These are phyloP conservation scores for Mimas tiliae DNA, from an alignment of 2,888 invertebrate species.

Conservation along the genomic window DNA sequence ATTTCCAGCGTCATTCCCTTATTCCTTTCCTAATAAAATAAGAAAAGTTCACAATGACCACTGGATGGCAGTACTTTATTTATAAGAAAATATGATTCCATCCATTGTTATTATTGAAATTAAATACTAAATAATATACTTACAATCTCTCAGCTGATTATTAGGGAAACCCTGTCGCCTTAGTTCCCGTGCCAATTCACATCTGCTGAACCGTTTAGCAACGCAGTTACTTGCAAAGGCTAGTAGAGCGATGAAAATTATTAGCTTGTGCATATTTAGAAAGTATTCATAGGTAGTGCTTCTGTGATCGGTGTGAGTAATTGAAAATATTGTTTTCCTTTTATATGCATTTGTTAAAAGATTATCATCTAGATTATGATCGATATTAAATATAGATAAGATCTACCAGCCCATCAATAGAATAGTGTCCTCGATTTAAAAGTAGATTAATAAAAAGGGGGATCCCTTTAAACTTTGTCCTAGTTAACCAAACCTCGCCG, in stretches of 20 bases:
- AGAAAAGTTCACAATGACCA: too few species aligned
- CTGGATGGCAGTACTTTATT: too few species aligned
- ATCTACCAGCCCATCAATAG: background rate
- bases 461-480: background rate
- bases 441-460: background rate
- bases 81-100: too few species aligned
- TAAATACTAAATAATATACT: conserved; percentile 43
- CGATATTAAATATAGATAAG: background rate
- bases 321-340: background rate
- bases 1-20: too few species aligned
- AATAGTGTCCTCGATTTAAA: background rate
- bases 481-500: background rate
- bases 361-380: background rate
- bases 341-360: background rate
- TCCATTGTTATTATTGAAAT: too few species aligned
- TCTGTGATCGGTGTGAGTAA: conserved; percentile 3
- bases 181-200: conserved; percentile 53
- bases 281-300: background rate
- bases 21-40: too few species aligned
- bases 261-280: conserved; percentile 38
- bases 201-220: conserved; percentile 49
- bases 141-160: conserved; percentile 55
- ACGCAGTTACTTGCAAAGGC: conserved; percentile 38
- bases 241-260: conserved; percentile 32
- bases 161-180: conserved; percentile 55